Conservation (phyloP, 2,888 invertebrate genomes). For the Tiliacea aurago region DNA sequence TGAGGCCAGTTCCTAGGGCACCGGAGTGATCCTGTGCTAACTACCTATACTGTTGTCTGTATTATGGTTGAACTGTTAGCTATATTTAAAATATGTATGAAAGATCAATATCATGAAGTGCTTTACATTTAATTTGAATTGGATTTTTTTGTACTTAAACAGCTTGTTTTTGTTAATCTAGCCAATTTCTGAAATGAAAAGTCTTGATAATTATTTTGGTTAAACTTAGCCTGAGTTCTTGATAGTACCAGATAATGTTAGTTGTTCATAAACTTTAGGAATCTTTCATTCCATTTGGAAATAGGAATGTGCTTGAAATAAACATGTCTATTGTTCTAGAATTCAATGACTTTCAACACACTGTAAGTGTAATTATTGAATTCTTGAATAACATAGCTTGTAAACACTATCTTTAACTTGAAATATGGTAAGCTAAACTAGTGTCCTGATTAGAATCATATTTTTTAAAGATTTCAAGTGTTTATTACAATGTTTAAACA, state of each 20-base stretch:
- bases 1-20: too few species aligned
- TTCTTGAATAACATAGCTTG: neutral
- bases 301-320: conserved; percentile 3
- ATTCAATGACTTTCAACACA: conserved; percentile 6
- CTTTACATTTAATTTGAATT: neutral
- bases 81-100: neutral
- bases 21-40: too few species aligned
- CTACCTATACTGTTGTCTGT: too few species aligned
- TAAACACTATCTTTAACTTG: neutral
- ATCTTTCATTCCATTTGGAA: neutral
- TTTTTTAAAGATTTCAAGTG: neutral
- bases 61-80: too few species aligned
- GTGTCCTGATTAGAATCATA: neutral
- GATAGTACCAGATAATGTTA: neutral
- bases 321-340: conserved; percentile 30
- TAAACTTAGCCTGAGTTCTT: neutral
- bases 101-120: neutral
- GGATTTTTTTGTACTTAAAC: neutral
- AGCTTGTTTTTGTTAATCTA: neutral
- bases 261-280: neutral
- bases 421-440: conserved; percentile 11
- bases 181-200: neutral
- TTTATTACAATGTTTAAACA: neutral
- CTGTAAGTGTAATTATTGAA: neutral
- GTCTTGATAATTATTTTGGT: neutral